These are phyloP conservation scores for Panopea generosa DNA, from an alignment of 2,888 invertebrate species.

Conservation along the genomic window DNA sequence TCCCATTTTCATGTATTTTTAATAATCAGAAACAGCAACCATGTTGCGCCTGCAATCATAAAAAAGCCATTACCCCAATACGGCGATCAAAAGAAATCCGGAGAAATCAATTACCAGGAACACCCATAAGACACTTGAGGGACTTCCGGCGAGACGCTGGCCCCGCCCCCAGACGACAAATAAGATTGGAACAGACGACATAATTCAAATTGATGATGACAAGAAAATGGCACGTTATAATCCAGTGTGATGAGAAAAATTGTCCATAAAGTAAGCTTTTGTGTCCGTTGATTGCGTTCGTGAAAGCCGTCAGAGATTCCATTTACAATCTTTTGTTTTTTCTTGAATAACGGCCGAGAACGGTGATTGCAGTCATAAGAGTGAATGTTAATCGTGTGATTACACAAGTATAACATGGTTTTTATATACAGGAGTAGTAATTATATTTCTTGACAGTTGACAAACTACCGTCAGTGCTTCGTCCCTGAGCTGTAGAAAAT, in stretches of 20 bases:
- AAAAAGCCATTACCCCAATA: neutral
- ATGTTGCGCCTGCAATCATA: neutral
- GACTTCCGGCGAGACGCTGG: conserved; percentile 38
- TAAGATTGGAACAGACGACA: conserved; percentile 54
- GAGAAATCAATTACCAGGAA: conserved; percentile 41
- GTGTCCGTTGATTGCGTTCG: conserved; percentile 3
- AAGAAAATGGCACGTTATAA: conserved; percentile 61
- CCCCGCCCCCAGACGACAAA: conserved; percentile 53
- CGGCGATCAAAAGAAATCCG: conserved; percentile 21
- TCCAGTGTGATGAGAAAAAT: conserved; percentile 49
- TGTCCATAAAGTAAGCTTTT: conserved; percentile 31
- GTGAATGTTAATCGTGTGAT: neutral
- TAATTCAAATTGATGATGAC: conserved; percentile 64
- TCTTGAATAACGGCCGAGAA: neutral
- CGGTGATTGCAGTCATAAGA: neutral
- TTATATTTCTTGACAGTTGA: too few species aligned
- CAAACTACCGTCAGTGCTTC: too few species aligned
- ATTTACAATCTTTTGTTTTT: neutral
- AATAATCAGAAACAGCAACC: neutral
- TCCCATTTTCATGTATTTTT: too few species aligned
- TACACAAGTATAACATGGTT: too few species aligned
- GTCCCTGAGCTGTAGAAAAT: too few species aligned
- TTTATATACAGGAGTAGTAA: too few species aligned
- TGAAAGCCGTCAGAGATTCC: neutral
- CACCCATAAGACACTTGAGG: conserved; percentile 45